A percentile compares a stretch with the other conserved stretches of the same genome.
These are phyloP conservation scores for Microcebus lehilahytsara DNA, from an alignment of 2,113 vertebrate genomes.

Conservation along the genomic window DNA sequence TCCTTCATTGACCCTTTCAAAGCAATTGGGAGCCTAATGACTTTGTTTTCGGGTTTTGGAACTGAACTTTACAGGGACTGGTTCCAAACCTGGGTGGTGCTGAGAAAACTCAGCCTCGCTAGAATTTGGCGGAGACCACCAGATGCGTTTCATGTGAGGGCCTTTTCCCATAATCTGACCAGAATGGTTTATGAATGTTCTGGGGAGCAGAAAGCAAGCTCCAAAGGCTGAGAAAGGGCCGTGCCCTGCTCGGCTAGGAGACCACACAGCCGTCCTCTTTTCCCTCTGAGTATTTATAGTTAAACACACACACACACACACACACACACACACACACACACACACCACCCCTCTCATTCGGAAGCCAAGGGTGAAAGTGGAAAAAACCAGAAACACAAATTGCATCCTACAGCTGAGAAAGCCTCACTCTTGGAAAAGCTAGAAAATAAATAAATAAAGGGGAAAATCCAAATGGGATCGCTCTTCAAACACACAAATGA, in stretches of 20 bases:
- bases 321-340: too few relatives aligned
- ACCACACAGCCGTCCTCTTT: constrained; percentile 82
- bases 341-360: constrained; percentile 64
- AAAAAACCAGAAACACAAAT: constrained; percentile 77
- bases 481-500: constrained; percentile 95
- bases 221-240: constrained; percentile 79
- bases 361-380: constrained; percentile 81
- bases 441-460: constrained; percentile 88
- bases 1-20: constrained; percentile 76
- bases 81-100: constrained; percentile 83
- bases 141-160: constrained; percentile 85
- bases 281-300: constrained; percentile 63
- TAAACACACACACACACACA: too few relatives aligned
- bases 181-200: constrained; percentile 82
- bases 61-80: constrained; percentile 80
- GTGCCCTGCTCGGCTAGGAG: constrained; percentile 61
- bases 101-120: constrained; percentile 76
- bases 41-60: constrained; percentile 83
- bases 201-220: constrained; percentile 77
- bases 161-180: constrained; percentile 83
- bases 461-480: constrained; percentile 90
- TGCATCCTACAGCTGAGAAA: constrained; percentile 81
- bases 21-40: constrained; percentile 77
- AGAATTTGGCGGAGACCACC: constrained; percentile 84
- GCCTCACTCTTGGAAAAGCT: constrained; percentile 80